Evolutionary conservation across 2,888 invertebrate species (phyloP), one percentile per base, ranked within the genome.

Genomic region (Spisula subtruncata): DNA sequence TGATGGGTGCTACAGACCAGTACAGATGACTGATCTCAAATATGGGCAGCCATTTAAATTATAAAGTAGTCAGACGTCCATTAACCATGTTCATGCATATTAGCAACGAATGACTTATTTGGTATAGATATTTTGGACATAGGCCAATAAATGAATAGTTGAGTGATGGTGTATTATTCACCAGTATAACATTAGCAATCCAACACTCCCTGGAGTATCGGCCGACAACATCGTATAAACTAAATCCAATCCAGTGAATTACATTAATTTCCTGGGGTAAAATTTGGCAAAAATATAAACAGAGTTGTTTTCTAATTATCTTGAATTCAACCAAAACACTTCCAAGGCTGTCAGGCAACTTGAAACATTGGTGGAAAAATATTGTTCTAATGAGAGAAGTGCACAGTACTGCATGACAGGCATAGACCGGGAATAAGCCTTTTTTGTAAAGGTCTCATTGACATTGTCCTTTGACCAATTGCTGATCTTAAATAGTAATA

Each of bases 91-190:
- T 66, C 60, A 25, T n/a, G 25, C 60, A 25, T 66, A 66, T 25
- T 66, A 66, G 60, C 60, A 10, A n/a, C n/a, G 60, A 66, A 66
- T 66, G 60, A 66, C 60, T 66, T 66, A 66, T 66, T 66, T 66
- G 10, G n/a, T 25, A 66, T 25, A 66, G 25, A 66, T 25, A 66
- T 66, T 56, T 66, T 66, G 60, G 60, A 25, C 5, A 25, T n/a
- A 66, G 60, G n/a, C 60, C 60, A 66, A 66, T 1, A 25, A 66
- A 66, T 66, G n/a, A 66, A 66, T 66, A 66, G 60, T 66, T 10
- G 60, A 66, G 60, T 66, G n/a, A n/a, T n/a, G n/a, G 20, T 66
- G 60, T 25, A 66, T 66, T 66, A 66, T 66, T 25, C 25, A 66
- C 20, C 25, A 66, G 10, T n/a, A 66, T 25, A 4, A 66, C 60